Evolutionary conservation across 2,888 invertebrate genomes (phyloP), one percentile per base, ranked within the genome.

Genomic region (Arctia plantaginis): DNA sequence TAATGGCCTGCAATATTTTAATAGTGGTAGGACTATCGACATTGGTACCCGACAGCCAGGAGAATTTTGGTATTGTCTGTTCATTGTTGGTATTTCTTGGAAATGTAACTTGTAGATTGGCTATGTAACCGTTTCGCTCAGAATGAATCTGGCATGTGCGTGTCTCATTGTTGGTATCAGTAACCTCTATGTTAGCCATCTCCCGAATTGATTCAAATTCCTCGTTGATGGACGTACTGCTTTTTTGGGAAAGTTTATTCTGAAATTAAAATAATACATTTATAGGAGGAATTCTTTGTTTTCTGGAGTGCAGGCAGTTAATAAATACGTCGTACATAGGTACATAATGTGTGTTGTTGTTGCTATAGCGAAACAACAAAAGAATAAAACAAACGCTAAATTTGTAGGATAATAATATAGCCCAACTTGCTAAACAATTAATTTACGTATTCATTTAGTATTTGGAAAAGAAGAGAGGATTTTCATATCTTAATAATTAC

Each of bases 1-100:
- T 98, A 55, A 99, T 95, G 27, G 97, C 97, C 94, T 98, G 98
- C 69, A 98, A 93, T 71, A 99, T 95, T 90, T 98, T 97, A 15
- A 96, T 96, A 82, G 98, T 97, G 1, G 97, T 96, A 65, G 96
- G 92, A 78, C 97, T 97, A 85, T 98, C 97, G 1, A 99, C 95
- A 85, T 96, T 96, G n/a, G 96, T 96, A 39, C 95, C 96, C 0
- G 93, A 92, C 8, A 96, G 85, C 96, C 96, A 96, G 6, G 96
- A 94, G 82, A 96, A 95, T 82, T 94, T 95, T 27, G 96, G 96
- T 88, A 96, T 95, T 13, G 92, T 93, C 77, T 93, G 93, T 85
- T 95, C 95, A 4, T 92, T 90, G 12, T 92, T 90, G 3, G 94
- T 91, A 84, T 95, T 93, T 79, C 93, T 93, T 0, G 97, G 97